Percentiles rank a stretch among this genome's conserved stretches.
Conservation (phyloP, 2,888 invertebrate genomes). For the Cheilosia soror region DNA sequence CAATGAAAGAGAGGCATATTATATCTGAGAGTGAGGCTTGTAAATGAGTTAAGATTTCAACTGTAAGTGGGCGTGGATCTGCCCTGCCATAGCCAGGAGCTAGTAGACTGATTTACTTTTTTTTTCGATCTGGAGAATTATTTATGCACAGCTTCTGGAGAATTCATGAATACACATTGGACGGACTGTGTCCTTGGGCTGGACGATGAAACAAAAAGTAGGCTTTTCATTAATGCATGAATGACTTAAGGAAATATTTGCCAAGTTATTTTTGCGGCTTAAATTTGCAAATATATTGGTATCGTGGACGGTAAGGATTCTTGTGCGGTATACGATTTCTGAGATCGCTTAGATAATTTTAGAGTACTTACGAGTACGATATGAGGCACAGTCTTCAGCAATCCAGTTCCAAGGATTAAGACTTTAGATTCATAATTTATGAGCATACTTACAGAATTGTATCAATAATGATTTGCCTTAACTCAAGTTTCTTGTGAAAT, state of each 20-base stretch:
- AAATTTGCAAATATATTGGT: background rate
- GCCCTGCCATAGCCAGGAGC: constrained; percentile 65
- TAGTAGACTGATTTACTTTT: constrained; percentile 62
- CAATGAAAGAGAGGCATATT: constrained; percentile 46
- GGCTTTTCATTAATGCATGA: constrained; percentile 66
- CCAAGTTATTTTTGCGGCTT: background rate
- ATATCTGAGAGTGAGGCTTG: background rate
- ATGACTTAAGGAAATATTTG: constrained; percentile 19
- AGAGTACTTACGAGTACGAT: too few relatives aligned
- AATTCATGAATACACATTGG: constrained; percentile 73
- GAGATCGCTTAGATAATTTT: too few relatives aligned
- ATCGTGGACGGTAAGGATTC: background rate
- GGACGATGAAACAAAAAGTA: constrained; percentile 36
- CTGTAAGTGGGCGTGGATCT: constrained; percentile 63
- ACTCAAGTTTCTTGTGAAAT: too few relatives aligned
- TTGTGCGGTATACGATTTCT: background rate
- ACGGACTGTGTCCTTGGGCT: constrained; percentile 66
- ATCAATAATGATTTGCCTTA: too few relatives aligned
- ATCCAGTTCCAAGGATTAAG: too few relatives aligned
- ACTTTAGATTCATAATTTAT: too few relatives aligned
- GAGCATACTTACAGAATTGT: too few relatives aligned
- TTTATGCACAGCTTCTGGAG: constrained; percentile 69
- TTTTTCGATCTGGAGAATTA: constrained; percentile 26
- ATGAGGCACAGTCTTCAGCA: too few relatives aligned
- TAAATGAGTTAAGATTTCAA: constrained; percentile 70